A percentile compares a stretch with the other conserved stretches of the same genome.
phyloP scores from a whole-genome alignment of 2,797 vertebrate genomes.

The Pangasius mekongensis region DNA sequence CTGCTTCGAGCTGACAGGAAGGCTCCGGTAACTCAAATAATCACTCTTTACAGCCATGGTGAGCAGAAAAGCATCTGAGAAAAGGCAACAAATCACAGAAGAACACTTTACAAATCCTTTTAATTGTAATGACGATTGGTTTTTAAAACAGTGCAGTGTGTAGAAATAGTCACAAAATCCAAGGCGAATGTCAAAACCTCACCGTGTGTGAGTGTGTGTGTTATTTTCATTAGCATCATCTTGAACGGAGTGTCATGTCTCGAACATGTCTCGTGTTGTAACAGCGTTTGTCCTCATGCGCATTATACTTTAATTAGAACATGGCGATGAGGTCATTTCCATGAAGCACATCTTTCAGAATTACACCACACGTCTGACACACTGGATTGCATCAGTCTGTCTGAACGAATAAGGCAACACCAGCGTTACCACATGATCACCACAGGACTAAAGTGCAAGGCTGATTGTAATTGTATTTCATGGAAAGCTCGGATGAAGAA shows the following conservation, averaged over 20 bases:
- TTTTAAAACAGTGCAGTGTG: neutral
- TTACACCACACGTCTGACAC: conserved; percentile 19
- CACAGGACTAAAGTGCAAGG: neutral
- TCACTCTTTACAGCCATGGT: neutral
- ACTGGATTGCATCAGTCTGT: conserved; percentile 12
- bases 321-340: conserved; percentile 1
- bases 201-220: neutral
- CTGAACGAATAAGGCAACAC: neutral
- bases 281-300: neutral
- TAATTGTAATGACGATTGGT: neutral
- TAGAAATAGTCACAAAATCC: neutral
- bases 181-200: too few relatives aligned
- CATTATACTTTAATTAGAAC: neutral
- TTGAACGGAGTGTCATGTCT: too few relatives aligned
- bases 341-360: neutral
- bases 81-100: neutral
- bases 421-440: neutral
- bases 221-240: neutral
- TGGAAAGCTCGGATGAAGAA: neutral
- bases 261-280: neutral
- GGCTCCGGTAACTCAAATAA: neutral
- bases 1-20: neutral
- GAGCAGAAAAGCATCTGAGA: neutral
- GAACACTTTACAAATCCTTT: neutral
- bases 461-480: neutral